Conservation (phyloP, 1,140 invertebrate species). For the Steinernema khuongi region DNA sequence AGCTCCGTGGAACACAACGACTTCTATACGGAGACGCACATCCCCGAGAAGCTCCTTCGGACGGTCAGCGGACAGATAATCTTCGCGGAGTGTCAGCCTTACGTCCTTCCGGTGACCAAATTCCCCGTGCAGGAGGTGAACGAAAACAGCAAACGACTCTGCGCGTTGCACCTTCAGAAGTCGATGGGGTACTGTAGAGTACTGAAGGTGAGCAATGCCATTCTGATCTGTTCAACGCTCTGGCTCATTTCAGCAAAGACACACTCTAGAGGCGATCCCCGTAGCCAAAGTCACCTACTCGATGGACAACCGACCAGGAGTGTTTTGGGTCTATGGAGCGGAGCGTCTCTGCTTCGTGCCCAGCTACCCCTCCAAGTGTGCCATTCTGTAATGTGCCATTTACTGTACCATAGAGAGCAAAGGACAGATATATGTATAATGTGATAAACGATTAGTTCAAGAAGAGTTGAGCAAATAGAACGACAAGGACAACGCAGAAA, state of each 20-base stretch:
- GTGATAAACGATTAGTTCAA: background rate
- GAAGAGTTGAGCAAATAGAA: background rate
- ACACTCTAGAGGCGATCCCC: slow-evolving; percentile 48
- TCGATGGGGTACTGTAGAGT: slow-evolving; percentile 50
- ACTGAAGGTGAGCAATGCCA: slow-evolving; percentile 39
- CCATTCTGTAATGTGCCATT: slow-evolving; percentile 44
- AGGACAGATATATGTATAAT: background rate
- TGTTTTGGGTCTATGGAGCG: slow-evolving; percentile 57
- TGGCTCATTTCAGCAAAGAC: slow-evolving; percentile 52
- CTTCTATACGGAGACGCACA: slow-evolving; percentile 49
- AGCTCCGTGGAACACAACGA: slow-evolving; percentile 51
- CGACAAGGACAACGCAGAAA: background rate
- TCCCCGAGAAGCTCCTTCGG: slow-evolving; percentile 48
- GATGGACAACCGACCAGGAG: slow-evolving; percentile 43
- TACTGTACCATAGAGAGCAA: background rate
- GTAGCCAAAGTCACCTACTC: slow-evolving; percentile 52
- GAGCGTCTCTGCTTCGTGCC: slow-evolving; percentile 56
- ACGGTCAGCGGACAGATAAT: slow-evolving; percentile 50
- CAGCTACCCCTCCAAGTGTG: slow-evolving; percentile 54
- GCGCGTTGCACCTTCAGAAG: slow-evolving; percentile 53
- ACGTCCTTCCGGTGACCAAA: slow-evolving; percentile 51
- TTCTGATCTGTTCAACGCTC: background rate
- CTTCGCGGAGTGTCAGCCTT: slow-evolving; percentile 44
- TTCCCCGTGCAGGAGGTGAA: slow-evolving; percentile 53
- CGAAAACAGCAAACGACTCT: slow-evolving; percentile 50